A percentile compares a stretch with the other conserved stretches of the same genome.
phyloP scores from a whole-genome alignment of 2,113 vertebrate species.

The Andinoacara biseriatus region DNA sequence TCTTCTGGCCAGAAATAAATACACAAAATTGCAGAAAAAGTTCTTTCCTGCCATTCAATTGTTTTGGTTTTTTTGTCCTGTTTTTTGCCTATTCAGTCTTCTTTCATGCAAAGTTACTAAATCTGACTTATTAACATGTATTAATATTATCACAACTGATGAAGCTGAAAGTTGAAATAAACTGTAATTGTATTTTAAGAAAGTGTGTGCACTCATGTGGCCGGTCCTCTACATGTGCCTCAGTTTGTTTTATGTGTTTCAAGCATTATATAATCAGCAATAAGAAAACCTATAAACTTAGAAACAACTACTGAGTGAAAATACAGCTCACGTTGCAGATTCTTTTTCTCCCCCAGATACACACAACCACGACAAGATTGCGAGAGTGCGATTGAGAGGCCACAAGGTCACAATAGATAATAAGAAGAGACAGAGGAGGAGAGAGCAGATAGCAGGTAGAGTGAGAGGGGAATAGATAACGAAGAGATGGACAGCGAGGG shows the following conservation, averaged over 20 bases:
- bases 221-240: too few species aligned
- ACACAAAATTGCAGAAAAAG: too few species aligned
- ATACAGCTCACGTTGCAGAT: background rate
- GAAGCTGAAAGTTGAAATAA: too few species aligned
- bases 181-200: too few species aligned
- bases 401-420: constrained; percentile 17
- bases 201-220: too few species aligned
- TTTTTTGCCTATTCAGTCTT: too few species aligned
- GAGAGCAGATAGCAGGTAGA: constrained; percentile 1
- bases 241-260: too few species aligned
- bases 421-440: constrained; percentile 4
- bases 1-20: too few species aligned
- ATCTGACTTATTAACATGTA: too few species aligned
- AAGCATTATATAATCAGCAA: background rate
- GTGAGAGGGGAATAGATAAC: constrained; percentile 16
- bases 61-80: too few species aligned
- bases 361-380: background rate
- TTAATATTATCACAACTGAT: background rate
- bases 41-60: too few species aligned
- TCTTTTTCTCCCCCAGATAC: background rate
- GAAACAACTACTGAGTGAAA: constrained; percentile 1
- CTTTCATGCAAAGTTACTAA: too few species aligned
- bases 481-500: background rate
- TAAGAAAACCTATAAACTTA: background rate
- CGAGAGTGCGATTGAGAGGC: constrained; percentile 1